Percentiles rank a stretch among this genome's conserved stretches.
phyloP scores from a whole-genome alignment of 2,888 invertebrate genomes.

The Oligia fasciuncula region DNA sequence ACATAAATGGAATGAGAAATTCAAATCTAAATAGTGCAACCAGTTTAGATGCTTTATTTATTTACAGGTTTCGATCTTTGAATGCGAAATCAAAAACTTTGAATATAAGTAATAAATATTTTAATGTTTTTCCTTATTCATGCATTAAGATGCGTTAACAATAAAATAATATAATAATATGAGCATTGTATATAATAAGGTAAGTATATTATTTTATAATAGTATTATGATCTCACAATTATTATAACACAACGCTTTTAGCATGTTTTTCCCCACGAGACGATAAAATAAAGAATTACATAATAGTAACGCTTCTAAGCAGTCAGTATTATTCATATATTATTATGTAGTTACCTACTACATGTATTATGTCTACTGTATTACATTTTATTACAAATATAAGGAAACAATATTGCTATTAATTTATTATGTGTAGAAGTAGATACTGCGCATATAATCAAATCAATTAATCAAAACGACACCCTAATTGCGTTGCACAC shows the following conservation, averaged over 20 bases:
- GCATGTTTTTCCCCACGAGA: constrained; percentile 32
- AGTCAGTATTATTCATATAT: not conserved
- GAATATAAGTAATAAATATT: constrained; percentile 3
- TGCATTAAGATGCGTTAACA: constrained; percentile 4
- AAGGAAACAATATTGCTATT: constrained; percentile 4
- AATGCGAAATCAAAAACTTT: not conserved
- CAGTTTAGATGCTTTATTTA: no score
- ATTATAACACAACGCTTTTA: not conserved
- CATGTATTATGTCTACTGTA: not conserved
- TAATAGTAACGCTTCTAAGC: not conserved
- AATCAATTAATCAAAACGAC: constrained; percentile 11
- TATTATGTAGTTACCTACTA: no score
- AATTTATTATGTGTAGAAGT: not conserved
- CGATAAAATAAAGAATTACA: constrained; percentile 12
- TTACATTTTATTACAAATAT: not conserved
- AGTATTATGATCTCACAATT: constrained; percentile 17
- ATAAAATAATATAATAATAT: not conserved
- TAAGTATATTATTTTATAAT: not conserved
- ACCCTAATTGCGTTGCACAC: not conserved
- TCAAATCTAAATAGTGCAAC: no score
- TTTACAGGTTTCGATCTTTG: not conserved
- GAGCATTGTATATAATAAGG: not conserved
- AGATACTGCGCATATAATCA: not conserved
- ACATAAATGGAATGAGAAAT: no score
- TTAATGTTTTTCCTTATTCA: constrained; percentile 35